Conservation (phyloP, 2,888 invertebrate species). For the Amorpha juglandis region DNA sequence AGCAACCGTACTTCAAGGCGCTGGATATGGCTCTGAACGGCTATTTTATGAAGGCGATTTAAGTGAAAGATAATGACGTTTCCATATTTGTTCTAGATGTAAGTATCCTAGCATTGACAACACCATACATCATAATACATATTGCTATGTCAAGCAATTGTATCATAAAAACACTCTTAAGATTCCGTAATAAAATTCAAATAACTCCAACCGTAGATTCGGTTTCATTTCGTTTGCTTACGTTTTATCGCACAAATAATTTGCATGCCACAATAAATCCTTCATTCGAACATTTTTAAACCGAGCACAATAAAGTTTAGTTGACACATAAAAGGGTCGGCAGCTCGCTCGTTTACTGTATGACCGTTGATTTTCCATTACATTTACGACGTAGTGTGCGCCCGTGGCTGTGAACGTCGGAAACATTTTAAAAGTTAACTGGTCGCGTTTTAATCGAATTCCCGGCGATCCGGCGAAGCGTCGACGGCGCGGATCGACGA, state of each 20-base stretch:
- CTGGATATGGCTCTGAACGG: too few relatives aligned
- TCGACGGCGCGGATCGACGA: constrained; percentile 33
- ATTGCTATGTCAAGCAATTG: background rate
- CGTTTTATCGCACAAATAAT: constrained; percentile 1
- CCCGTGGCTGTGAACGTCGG: constrained; percentile 51
- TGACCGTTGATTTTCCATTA: constrained; percentile 56
- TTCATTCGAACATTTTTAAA: constrained; percentile 13
- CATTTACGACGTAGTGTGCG: constrained; percentile 46
- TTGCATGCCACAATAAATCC: constrained; percentile 12
- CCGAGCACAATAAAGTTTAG: constrained; percentile 31
- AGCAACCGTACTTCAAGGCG: too few relatives aligned
- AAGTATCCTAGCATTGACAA: background rate
- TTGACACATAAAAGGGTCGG: constrained; percentile 34
- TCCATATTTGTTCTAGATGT: background rate
- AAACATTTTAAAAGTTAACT: constrained; percentile 64
- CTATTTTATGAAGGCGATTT: too few relatives aligned
- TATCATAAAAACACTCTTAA: background rate
- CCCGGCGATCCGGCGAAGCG: constrained; percentile 44
- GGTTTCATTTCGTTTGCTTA: background rate
- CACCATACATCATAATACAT: background rate
- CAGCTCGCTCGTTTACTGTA: constrained; percentile 40
- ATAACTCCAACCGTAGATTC: background rate
- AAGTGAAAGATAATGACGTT: too few relatives aligned
- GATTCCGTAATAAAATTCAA: background rate
- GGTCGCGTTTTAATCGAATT: constrained; percentile 69